phyloP scores from a whole-genome alignment of 2,888 invertebrate genomes.

The Eurytoma adleriae region DNA sequence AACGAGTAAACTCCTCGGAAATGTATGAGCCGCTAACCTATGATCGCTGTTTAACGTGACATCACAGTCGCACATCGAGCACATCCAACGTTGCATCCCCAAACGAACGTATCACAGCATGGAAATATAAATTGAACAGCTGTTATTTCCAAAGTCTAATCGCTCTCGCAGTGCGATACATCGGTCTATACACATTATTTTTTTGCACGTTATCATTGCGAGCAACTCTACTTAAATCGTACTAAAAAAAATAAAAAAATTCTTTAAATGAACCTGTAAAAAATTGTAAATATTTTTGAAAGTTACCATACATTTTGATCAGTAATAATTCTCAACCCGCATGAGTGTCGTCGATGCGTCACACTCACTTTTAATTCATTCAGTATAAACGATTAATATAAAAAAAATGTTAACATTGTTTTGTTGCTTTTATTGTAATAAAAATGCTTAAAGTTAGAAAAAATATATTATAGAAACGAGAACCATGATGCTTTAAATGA shows the following conservation, averaged over 20 bases:
- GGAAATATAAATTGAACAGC: slow-evolving; percentile 66
- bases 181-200: slow-evolving; percentile 39
- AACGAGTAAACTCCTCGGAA: slow-evolving; percentile 64
- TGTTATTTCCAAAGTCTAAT: slow-evolving; percentile 47
- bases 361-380: slow-evolving; percentile 6
- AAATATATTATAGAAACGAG: slow-evolving; percentile 46
- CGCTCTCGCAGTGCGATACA: slow-evolving; percentile 31
- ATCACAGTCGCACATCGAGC: slow-evolving; percentile 74
- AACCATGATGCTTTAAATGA: slow-evolving; percentile 56
- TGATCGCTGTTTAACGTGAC: slow-evolving; percentile 74
- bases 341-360: slow-evolving; percentile 50
- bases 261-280: not conserved
- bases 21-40: slow-evolving; percentile 74
- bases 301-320: not conserved
- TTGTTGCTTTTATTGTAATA: not conserved
- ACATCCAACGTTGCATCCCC: slow-evolving; percentile 63
- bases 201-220: slow-evolving; percentile 10
- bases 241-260: slow-evolving; percentile 45
- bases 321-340: slow-evolving; percentile 1
- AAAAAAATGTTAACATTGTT: not conserved
- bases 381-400: not conserved
- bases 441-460: slow-evolving; percentile 8
- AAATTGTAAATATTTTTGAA: not conserved
- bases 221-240: slow-evolving; percentile 34
- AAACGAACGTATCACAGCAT: slow-evolving; percentile 74